Evolutionary conservation across 1,140 invertebrate species (phyloP).

Genomic region (Samia ricini): DNA sequence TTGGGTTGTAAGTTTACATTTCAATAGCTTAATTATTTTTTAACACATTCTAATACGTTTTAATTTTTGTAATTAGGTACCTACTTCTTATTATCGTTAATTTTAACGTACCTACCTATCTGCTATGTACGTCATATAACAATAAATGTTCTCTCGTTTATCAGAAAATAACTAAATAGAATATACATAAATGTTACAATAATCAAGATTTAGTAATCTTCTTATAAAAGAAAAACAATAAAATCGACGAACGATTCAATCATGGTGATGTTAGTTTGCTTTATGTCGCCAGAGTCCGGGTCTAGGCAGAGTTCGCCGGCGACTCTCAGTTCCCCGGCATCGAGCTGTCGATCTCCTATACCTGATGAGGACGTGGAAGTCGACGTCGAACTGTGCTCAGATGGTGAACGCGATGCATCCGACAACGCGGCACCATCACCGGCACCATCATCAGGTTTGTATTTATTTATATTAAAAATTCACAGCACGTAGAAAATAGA

Average conservation of each 20-base stretch:
- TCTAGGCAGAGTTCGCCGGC: conserved; percentile 74
- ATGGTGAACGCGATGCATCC: conserved; percentile 60
- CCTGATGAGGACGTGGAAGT: conserved; percentile 74
- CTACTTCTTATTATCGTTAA: too few relatives aligned
- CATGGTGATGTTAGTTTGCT: neutral
- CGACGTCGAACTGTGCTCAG: conserved; percentile 74
- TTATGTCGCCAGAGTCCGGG: conserved; percentile 48
- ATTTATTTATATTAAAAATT: too few relatives aligned
- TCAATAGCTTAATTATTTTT: too few relatives aligned
- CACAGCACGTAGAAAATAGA: too few relatives aligned
- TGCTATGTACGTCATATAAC: too few relatives aligned
- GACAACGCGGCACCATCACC: conserved; percentile 61
- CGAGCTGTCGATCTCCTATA: conserved; percentile 60
- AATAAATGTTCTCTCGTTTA: too few relatives aligned
- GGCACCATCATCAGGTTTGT: conserved; percentile 69
- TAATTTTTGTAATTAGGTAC: too few relatives aligned
- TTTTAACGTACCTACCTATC: too few relatives aligned
- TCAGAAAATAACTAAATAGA: too few relatives aligned
- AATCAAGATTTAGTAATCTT: neutral
- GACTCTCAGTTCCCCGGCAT: conserved; percentile 63
- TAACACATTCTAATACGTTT: too few relatives aligned
- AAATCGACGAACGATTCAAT: neutral
- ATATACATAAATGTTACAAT: too few relatives aligned
- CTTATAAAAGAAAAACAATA: neutral
- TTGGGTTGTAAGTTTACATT: too few relatives aligned